Evolutionary conservation across 2,888 invertebrate genomes (phyloP).

Genomic region (Allolobophora icterica): DNA sequence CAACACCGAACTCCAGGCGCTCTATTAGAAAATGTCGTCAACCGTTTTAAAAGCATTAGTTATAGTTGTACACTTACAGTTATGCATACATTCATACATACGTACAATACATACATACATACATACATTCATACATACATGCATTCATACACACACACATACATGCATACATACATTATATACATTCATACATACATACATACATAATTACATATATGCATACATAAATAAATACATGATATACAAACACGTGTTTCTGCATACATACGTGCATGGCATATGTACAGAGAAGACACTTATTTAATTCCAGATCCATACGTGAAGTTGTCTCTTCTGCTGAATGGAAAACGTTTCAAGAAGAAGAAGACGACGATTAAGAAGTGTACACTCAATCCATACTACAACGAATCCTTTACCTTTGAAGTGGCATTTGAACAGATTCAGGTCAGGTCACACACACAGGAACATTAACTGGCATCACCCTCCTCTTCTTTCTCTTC

Average conservation of each 20-base stretch:
- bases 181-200: background rate
- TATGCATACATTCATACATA: background rate
- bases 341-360: slow-evolving; percentile 99
- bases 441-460: slow-evolving; percentile 75
- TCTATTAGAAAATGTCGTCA: too few relatives aligned
- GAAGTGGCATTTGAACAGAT: slow-evolving; percentile 99
- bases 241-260: too few relatives aligned
- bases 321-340: slow-evolving; percentile 99
- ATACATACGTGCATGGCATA: background rate
- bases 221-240: background rate
- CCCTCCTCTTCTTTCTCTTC: too few relatives aligned
- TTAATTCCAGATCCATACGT: slow-evolving; percentile 91
- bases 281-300: background rate
- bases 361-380: slow-evolving; percentile 99
- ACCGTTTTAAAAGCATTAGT: too few relatives aligned
- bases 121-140: background rate
- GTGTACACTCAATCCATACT: slow-evolving; percentile 99
- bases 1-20: too few relatives aligned
- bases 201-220: background rate
- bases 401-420: slow-evolving; percentile 99
- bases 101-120: background rate
- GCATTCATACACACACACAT: background rate
- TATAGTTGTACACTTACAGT: too few relatives aligned
- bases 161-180: background rate
- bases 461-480: background rate